Percentiles rank a stretch among this genome's conserved stretches.
Evolutionary conservation across 2,113 vertebrate genomes (phyloP).

Genomic region (Danionella cerebrum): DNA sequence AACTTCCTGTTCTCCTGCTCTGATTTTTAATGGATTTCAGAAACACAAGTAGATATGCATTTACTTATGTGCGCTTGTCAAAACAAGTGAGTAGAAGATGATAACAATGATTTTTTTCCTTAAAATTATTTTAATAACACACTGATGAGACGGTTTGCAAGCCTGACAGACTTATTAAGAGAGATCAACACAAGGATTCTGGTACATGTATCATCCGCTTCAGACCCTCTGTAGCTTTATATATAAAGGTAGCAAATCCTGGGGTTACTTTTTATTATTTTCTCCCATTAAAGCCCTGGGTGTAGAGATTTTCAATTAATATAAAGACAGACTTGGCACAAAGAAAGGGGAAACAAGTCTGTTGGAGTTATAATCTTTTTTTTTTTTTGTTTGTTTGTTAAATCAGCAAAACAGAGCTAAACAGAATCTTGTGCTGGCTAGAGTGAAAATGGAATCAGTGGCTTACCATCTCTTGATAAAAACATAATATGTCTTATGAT

Average conservation of each 20-base stretch:
- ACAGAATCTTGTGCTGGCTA: constrained; percentile 57
- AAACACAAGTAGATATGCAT: constrained; percentile 41
- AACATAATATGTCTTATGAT: constrained; percentile 89
- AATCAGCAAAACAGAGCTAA: constrained; percentile 48
- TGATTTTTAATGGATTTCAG: constrained; percentile 45
- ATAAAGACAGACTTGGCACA: constrained; percentile 51
- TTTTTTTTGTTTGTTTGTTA: background rate
- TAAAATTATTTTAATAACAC: constrained; percentile 57
- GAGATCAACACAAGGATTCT: constrained; percentile 63
- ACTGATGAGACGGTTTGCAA: constrained; percentile 59
- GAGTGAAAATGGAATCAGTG: constrained; percentile 78
- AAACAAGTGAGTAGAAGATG: constrained; percentile 34
- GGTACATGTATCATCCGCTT: constrained; percentile 64
- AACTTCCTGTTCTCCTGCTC: constrained; percentile 39
- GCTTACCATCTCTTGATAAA: constrained; percentile 85
- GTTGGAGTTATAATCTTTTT: constrained; percentile 47
- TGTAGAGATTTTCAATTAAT: constrained; percentile 49
- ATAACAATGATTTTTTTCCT: constrained; percentile 45
- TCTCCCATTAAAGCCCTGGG: constrained; percentile 52
- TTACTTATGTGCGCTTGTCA: constrained; percentile 47
- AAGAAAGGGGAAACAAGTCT: constrained; percentile 38
- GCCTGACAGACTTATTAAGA: constrained; percentile 71
- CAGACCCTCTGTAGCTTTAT: constrained; percentile 50
- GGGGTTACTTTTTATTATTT: constrained; percentile 49
- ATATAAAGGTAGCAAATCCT: constrained; percentile 55